Evolutionary conservation across 1,140 invertebrate genomes (phyloP).

Genomic region (Drosophila pseudoobscura): DNA sequence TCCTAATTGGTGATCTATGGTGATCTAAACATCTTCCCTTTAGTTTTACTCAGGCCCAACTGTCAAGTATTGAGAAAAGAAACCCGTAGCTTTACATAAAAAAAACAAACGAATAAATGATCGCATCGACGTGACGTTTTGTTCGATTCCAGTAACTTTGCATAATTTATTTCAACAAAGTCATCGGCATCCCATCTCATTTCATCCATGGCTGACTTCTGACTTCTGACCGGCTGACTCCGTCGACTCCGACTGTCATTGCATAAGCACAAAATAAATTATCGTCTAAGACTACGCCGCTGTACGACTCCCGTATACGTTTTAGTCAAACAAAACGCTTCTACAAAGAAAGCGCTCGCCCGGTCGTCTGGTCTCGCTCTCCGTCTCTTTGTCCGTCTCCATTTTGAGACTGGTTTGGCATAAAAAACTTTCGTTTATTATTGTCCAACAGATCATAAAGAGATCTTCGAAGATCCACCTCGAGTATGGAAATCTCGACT

Average conservation of each 20-base stretch:
- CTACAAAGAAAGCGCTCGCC: conserved; percentile 29
- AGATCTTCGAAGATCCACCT: conserved; percentile 3
- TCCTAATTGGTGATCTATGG: conserved; percentile 68
- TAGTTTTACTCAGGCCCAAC: conserved; percentile 50
- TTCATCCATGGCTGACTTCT: conserved; percentile 21
- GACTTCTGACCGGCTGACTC: conserved; percentile 4
- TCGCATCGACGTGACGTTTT: conserved; percentile 28
- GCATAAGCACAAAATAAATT: conserved; percentile 23
- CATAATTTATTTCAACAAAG: conserved; percentile 38
- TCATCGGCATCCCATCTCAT: conserved; percentile 3
- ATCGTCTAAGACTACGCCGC: conserved; percentile 25
- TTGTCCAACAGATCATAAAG: conserved; percentile 41
- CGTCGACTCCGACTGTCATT: conserved; percentile 9
- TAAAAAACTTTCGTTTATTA: conserved; percentile 46
- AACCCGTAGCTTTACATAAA: conserved; percentile 34
- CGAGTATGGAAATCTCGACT: conserved; percentile 31
- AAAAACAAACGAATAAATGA: conserved; percentile 45
- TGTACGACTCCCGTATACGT: conserved; percentile 12
- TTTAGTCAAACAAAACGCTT: conserved; percentile 22
- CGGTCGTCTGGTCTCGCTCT: no score
- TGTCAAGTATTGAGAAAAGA: conserved; percentile 48
- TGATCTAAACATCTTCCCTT: conserved; percentile 1
- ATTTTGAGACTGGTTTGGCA: conserved; percentile 31
- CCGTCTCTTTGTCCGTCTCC: neutral
- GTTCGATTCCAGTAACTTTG: conserved; percentile 23